phyloP scores from a whole-genome alignment of 2,113 vertebrate species.

The Zootoca vivipara region DNA sequence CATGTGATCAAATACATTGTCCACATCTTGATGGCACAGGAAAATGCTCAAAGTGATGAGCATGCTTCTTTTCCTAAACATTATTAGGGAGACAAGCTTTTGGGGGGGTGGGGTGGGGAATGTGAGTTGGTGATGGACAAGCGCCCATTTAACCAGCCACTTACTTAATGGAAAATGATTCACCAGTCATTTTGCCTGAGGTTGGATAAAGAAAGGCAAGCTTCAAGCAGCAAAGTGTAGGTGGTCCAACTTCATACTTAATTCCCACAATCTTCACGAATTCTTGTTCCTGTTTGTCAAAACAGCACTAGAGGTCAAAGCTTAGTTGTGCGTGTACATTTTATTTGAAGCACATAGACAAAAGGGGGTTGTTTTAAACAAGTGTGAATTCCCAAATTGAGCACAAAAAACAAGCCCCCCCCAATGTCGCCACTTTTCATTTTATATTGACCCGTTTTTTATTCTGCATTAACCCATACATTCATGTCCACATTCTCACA shows the following conservation, averaged over 20 bases:
- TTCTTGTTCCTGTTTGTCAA: constrained; percentile 91
- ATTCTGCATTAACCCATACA: background rate
- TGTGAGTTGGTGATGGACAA: background rate
- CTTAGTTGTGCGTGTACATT: background rate
- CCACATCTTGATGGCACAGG: too few species aligned
- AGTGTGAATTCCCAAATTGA: too few species aligned
- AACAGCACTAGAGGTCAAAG: constrained; percentile 6
- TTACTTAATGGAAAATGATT: constrained; percentile 98
- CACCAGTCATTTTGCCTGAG: constrained; percentile 97
- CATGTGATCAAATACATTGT: background rate
- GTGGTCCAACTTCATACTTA: constrained; percentile 96
- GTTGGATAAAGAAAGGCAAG: constrained; percentile 94
- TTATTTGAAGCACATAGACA: background rate
- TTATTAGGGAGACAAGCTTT: background rate
- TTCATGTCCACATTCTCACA: background rate
- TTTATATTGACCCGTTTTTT: background rate
- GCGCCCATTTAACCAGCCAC: constrained; percentile 33
- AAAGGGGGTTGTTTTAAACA: background rate
- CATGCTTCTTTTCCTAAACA: background rate
- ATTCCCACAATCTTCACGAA: constrained; percentile 97
- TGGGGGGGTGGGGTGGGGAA: fast-evolving
- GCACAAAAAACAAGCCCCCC: too few species aligned
- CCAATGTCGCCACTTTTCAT: too few species aligned
- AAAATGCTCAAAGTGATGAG: background rate
- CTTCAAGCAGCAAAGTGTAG: constrained; percentile 96